Conservation (phyloP, 2,888 invertebrate species). For the Chaetoderma sp. region DNA sequence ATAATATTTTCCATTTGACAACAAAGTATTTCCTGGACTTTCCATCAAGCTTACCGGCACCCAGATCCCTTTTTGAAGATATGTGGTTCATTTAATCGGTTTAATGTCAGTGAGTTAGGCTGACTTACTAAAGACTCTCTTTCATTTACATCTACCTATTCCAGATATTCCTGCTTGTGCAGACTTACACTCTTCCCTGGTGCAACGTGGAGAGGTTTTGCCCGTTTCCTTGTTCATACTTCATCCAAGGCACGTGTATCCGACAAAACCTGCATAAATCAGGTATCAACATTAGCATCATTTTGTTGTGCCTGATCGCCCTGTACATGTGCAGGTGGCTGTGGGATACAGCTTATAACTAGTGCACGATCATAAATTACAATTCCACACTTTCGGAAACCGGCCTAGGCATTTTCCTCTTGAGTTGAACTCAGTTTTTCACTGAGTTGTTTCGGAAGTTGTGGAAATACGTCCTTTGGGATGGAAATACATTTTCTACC, state of each 20-base stretch:
- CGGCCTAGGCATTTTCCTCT: neutral
- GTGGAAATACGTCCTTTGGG: conserved; percentile 1
- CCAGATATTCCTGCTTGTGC: no score
- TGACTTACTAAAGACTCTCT: no score
- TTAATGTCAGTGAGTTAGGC: no score
- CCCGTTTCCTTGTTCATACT: neutral
- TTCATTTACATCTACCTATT: no score
- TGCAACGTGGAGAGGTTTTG: neutral
- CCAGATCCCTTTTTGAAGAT: no score
- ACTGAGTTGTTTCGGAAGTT: neutral
- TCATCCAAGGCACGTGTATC: neutral
- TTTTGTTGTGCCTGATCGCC: neutral
- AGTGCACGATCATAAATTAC: neutral
- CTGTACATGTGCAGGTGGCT: neutral
- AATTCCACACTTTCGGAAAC: neutral
- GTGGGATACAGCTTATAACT: neutral
- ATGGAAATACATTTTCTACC: neutral
- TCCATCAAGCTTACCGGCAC: no score
- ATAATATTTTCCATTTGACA: neutral
- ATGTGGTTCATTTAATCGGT: no score
- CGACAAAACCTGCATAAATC: neutral
- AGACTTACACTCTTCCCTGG: neutral
- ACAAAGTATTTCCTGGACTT: no score
- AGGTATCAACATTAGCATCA: neutral
- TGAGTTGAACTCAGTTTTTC: neutral